phyloP scores from a whole-genome alignment of 2,113 vertebrate species.

The Coracopsis vasa region DNA sequence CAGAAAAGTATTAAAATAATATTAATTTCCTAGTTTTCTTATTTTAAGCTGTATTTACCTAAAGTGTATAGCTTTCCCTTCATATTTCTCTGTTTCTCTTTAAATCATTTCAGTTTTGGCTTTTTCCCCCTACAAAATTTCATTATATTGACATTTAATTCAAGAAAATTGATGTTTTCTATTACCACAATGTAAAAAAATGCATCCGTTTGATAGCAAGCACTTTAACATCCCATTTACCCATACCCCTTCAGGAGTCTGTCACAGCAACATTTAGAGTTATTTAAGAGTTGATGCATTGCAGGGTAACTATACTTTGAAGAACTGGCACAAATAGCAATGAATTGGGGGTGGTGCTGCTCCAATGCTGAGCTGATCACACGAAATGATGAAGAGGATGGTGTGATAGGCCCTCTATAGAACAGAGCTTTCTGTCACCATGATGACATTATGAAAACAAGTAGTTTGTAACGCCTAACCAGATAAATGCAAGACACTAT shows the following conservation, averaged over 20 bases:
- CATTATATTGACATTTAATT: neutral
- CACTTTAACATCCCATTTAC: neutral
- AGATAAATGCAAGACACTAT: neutral
- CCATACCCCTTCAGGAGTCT: neutral
- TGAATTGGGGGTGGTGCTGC: neutral
- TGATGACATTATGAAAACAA: neutral
- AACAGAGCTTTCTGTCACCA: neutral
- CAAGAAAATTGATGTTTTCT: neutral
- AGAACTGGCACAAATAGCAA: neutral
- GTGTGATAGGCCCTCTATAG: neutral
- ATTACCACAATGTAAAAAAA: neutral
- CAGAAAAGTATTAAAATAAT: neutral
- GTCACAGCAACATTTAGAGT: neutral
- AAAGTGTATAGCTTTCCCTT: neutral
- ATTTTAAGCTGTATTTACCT: neutral
- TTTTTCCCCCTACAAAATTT: neutral
- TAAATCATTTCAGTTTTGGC: neutral
- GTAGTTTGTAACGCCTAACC: neutral
- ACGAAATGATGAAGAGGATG: neutral
- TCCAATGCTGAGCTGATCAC: neutral
- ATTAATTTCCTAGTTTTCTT: neutral
- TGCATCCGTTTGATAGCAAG: neutral
- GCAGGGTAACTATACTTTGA: neutral
- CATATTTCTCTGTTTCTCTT: neutral
- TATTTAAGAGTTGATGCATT: neutral